Conservation (phyloP, 2,113 vertebrate species). For the Ardeotis arabs region DNA sequence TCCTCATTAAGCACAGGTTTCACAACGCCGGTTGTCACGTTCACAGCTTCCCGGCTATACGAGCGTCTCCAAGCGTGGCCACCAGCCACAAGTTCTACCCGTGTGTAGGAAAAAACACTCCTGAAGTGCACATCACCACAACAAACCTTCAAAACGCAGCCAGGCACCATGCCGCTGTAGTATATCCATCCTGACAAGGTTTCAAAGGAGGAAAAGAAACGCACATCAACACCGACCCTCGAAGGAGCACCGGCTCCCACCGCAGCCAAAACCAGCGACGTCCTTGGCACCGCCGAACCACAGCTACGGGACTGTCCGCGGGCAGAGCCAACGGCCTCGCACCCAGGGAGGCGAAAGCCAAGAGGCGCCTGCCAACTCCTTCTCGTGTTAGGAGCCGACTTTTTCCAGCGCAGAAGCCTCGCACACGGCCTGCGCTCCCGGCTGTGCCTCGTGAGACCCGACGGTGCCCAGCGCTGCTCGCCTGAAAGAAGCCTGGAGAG, state of each 20-base stretch:
- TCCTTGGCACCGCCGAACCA: fast-evolving
- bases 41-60: background rate
- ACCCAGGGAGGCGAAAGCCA: background rate
- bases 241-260: no score
- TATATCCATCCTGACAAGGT: fast-evolving
- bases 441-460: no score
- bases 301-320: fast-evolving
- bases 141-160: background rate
- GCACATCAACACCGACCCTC: background rate
- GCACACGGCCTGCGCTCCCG: no score
- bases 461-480: background rate
- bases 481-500: background rate
- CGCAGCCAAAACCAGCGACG: background rate
- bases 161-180: background rate
- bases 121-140: background rate
- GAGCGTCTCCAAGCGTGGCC: background rate
- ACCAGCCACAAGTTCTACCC: background rate
- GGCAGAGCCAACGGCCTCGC: background rate
- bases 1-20: background rate
- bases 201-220: background rate
- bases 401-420: background rate
- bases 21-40: fast-evolving
- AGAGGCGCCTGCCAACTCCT: background rate
- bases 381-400: fast-evolving
- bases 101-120: fast-evolving